Base-by-base conservation (phyloP, 2,888 invertebrate species). In the Sepiola atlantica region DNA sequence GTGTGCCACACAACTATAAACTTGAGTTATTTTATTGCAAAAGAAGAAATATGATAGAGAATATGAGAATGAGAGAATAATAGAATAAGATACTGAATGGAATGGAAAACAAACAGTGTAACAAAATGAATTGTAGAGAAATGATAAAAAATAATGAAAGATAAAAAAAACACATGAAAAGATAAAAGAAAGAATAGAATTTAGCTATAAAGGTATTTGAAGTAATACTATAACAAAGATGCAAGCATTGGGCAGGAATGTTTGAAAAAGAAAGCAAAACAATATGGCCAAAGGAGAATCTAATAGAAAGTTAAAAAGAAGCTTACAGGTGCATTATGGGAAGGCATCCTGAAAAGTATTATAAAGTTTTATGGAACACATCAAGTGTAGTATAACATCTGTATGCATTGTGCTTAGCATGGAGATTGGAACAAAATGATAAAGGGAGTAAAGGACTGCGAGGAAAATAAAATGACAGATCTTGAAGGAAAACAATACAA, bases 301-400 rank as follows among this genome's bases (percentile, higher is more conserved):
- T 12, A 32, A 77, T 16, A 77, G 16, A 77, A 77, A 77, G 16
- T 77, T 77, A 77, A 77, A 77, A 32, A n/a, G 77, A 77, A 77
- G 77, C 77, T 77, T 77, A 77, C 77, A 77, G 77, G 77, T 77
- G 77, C 77, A 77, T 77, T n/a, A 77, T 77, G 77, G 77, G 32
- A 77, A 77, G n/a, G 77, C 77, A 77, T 77, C 77, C 77, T 77
- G 77, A 77, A 77, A 77, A 77, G 77, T 77, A 77, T n/a, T 77
- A n/a, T 77, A 77, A 77, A 77, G 77, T 77, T 77, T 77, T 77
- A 77, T 77, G 77, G 77, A 77, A 77, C 77, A 77, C 77, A 77
- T 77, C 77, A 77, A 77, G 77, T 77, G 77, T 77, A 77, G 77
- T 77, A 77, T 77, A 77, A 77, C 77, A 77, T n/a, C 77, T 77